Conservation (phyloP, 2,797 vertebrate genomes). For the Clarias pachynema region DNA sequence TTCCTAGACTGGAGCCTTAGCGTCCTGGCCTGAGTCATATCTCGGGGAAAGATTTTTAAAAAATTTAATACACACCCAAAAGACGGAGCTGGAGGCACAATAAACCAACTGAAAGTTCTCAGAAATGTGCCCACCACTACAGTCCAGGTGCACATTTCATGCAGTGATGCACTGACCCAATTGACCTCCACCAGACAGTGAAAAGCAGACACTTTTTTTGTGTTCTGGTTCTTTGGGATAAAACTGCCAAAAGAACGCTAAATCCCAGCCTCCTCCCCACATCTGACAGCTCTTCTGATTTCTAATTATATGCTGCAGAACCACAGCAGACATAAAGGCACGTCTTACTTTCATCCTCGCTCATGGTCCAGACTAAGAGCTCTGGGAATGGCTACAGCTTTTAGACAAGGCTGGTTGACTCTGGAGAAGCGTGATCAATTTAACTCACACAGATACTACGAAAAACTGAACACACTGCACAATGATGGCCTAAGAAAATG, state of each 20-base stretch:
- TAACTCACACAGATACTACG: not conserved
- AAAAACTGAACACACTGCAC: not conserved
- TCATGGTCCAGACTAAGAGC: slow-evolving; percentile 45
- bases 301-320: slow-evolving; percentile 50
- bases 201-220: not conserved
- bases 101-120: not conserved
- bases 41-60: not conserved
- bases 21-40: not conserved
- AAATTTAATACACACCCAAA: slow-evolving; percentile 12
- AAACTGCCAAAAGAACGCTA: slow-evolving; percentile 11
- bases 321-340: slow-evolving; percentile 43
- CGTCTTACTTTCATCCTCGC: slow-evolving; percentile 37
- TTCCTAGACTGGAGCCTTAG: not conserved
- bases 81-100: slow-evolving; percentile 9
- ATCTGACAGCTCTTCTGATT: slow-evolving; percentile 38
- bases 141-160: slow-evolving; percentile 5
- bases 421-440: not conserved
- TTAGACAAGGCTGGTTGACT: slow-evolving; percentile 29
- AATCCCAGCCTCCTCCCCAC: slow-evolving; percentile 17
- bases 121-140: slow-evolving; percentile 5
- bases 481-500: not conserved
- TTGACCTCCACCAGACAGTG: not conserved
- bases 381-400: slow-evolving; percentile 51
- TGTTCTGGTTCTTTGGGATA: slow-evolving; percentile 14
- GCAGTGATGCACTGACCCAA: not conserved